Conservation (phyloP, 2,888 invertebrate species). For the Abrostola tripartita region DNA sequence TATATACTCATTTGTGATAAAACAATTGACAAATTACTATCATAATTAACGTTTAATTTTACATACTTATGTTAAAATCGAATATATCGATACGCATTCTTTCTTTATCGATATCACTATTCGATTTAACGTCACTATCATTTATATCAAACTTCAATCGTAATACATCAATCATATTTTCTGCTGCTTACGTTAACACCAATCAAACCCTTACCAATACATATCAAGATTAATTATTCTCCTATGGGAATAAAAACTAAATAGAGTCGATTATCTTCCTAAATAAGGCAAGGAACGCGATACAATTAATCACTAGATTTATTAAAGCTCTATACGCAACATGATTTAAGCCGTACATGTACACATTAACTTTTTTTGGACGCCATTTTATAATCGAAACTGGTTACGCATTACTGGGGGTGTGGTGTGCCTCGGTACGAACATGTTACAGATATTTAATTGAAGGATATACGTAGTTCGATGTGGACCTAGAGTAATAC, state of each 20-base stretch:
- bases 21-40: too few relatives aligned
- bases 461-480: constrained; percentile 18
- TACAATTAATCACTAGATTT: constrained; percentile 55
- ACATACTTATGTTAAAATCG: too few relatives aligned
- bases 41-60: too few relatives aligned
- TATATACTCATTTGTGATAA: too few relatives aligned
- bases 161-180: constrained; percentile 33
- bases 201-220: constrained; percentile 26
- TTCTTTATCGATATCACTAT: neutral
- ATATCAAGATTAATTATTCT: constrained; percentile 41
- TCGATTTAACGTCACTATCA: constrained; percentile 5
- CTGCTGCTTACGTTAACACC: constrained; percentile 26
- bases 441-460: constrained; percentile 28
- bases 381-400: constrained; percentile 36
- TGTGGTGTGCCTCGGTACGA: constrained; percentile 29
- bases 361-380: constrained; percentile 44
- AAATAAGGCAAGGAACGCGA: constrained; percentile 50
- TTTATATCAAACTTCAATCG: constrained; percentile 13
- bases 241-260: constrained; percentile 41
- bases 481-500: constrained; percentile 7
- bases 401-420: constrained; percentile 21
- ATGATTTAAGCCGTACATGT: constrained; percentile 35
- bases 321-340: constrained; percentile 44
- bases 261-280: constrained; percentile 47
- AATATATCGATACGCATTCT: too few relatives aligned